Evolutionary conservation across 2,113 vertebrate genomes (phyloP).

Genomic region (Geococcyx californianus): DNA sequence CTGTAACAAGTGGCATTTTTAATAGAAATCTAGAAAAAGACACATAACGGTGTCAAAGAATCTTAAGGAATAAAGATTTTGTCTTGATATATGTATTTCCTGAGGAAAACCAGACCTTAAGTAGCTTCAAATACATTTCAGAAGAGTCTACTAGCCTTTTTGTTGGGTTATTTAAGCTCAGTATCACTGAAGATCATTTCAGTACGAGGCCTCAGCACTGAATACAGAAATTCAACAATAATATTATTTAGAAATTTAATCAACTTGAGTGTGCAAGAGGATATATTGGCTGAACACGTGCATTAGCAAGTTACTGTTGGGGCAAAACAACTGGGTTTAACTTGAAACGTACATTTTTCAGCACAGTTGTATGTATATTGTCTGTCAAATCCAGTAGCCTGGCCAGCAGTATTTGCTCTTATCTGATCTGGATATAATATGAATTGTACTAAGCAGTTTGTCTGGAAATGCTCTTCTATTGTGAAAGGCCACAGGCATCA

Average conservation of each 20-base stretch:
- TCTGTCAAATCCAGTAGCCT: background rate
- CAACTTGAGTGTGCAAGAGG: background rate
- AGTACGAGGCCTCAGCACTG: background rate
- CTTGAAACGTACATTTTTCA: background rate
- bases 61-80: background rate
- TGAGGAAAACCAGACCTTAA: background rate
- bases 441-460: conserved; percentile 14
- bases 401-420: conserved; percentile 18
- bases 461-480: conserved; percentile 28
- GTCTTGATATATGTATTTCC: background rate
- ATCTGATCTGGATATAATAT: conserved; percentile 18
- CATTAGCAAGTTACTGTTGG: background rate
- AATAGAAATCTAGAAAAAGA: background rate
- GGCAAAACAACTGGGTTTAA: background rate
- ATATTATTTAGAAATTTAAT: background rate
- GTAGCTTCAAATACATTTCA: background rate
- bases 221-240: background rate
- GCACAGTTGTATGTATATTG: background rate
- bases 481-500: background rate
- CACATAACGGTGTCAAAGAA: background rate
- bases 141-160: background rate
- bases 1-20: background rate
- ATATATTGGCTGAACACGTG: background rate
- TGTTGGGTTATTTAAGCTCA: background rate
- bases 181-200: background rate